These are phyloP conservation scores for Telmatherina bonti DNA, from an alignment of 2,797 vertebrate species.

Conservation along the genomic window DNA sequence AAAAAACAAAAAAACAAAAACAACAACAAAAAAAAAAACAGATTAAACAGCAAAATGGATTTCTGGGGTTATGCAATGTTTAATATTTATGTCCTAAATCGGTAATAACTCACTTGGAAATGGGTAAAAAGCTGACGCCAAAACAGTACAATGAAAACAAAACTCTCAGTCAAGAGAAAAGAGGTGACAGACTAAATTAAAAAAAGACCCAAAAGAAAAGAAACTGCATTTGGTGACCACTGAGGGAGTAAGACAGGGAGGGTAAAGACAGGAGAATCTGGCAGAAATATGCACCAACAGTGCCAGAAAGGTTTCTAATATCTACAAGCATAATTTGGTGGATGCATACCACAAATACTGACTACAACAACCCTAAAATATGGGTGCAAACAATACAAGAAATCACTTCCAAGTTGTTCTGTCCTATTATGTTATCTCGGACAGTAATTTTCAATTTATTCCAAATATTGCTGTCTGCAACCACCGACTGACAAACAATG, in stretches of 20 bases:
- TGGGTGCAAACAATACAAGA: conserved; percentile 7
- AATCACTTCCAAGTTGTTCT: not conserved
- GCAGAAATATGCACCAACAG: conserved; percentile 58
- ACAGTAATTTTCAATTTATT: not conserved
- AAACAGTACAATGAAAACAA: conserved; percentile 64
- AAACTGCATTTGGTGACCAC: conserved; percentile 77
- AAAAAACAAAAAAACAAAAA: conserved; percentile 28
- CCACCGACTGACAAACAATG: conserved; percentile 60
- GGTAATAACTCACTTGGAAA: conserved; percentile 36
- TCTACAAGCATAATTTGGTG: conserved; percentile 57
- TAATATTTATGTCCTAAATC: conserved; percentile 28
- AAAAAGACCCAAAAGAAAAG: conserved; percentile 75
- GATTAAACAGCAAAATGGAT: conserved; percentile 46
- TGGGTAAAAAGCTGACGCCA: conserved; percentile 38
- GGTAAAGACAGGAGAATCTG: conserved; percentile 64
- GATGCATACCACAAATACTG: conserved; percentile 65
- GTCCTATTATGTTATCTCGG: not conserved
- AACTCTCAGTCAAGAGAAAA: conserved; percentile 62
- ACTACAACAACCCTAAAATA: conserved; percentile 28
- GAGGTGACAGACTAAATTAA: conserved; percentile 61
- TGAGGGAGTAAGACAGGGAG: conserved; percentile 67
- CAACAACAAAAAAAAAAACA: conserved; percentile 44
- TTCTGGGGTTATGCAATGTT: conserved; percentile 36
- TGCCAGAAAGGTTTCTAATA: conserved; percentile 60
- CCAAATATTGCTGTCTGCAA: conserved; percentile 62